A percentile compares a stretch with the other conserved stretches of the same genome.
phyloP scores from a whole-genome alignment of 2,113 vertebrate genomes.

The Melanotaenia duboulayi region DNA sequence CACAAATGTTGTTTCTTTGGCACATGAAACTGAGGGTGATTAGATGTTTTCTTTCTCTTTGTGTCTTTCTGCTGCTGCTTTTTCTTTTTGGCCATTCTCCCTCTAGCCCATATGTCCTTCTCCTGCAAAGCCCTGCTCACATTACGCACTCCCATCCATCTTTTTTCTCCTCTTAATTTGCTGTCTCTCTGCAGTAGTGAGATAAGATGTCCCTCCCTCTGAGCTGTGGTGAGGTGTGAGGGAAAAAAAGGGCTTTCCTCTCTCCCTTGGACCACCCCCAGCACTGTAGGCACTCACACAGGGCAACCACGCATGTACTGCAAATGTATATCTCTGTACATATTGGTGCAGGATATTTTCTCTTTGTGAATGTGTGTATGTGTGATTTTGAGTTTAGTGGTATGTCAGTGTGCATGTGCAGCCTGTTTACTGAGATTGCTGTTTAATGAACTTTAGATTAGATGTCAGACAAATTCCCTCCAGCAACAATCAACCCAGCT shows the following conservation, averaged over 20 bases:
- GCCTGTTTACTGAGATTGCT: conserved; percentile 63
- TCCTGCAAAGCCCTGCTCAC: conserved; percentile 52
- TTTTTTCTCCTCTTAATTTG: conserved; percentile 53
- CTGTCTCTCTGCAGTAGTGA: conserved; percentile 72
- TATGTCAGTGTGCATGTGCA: conserved; percentile 42
- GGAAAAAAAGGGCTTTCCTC: conserved; percentile 53
- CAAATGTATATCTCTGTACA: conserved; percentile 44
- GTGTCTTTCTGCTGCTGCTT: conserved; percentile 4
- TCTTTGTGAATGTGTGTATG: conserved; percentile 12
- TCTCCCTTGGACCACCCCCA: conserved; percentile 53
- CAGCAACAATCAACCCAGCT: conserved; percentile 62
- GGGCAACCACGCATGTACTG: conserved; percentile 22
- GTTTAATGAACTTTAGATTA: conserved; percentile 81
- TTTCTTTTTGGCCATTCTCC: conserved; percentile 22
- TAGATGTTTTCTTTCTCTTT: conserved; percentile 39
- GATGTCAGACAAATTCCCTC: conserved; percentile 72
- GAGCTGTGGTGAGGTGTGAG: conserved; percentile 57
- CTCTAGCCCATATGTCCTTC: conserved; percentile 50
- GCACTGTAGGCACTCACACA: conserved; percentile 41
- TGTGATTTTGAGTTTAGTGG: conserved; percentile 8
- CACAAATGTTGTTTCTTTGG: conserved; percentile 24
- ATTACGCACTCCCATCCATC: conserved; percentile 66
- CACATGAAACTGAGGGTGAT: conserved; percentile 53
- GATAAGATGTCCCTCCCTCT: conserved; percentile 74
- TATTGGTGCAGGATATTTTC: conserved; percentile 32